phyloP scores from a whole-genome alignment of 2,113 vertebrate genomes.

The Lipophrys pholis region DNA sequence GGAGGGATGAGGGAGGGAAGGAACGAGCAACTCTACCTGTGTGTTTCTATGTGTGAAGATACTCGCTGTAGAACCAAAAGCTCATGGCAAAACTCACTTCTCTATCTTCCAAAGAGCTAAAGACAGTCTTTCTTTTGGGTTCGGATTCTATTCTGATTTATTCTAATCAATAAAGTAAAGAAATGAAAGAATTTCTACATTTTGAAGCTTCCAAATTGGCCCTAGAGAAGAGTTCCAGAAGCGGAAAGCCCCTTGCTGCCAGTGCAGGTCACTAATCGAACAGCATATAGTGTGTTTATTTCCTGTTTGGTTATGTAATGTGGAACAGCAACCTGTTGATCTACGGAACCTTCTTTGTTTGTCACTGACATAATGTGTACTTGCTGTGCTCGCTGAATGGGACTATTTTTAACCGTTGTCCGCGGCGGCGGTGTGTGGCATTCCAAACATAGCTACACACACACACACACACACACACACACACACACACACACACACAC shows the following conservation, averaged over 20 bases:
- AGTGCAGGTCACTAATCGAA: too few species aligned
- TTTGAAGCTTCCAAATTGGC: background rate
- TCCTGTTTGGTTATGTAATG: slow-evolving; percentile 64
- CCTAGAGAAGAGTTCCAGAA: too few species aligned
- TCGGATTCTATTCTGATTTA: too few species aligned
- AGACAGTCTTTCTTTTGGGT: too few species aligned
- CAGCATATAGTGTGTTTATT: slow-evolving; percentile 40
- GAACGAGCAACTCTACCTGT: too few species aligned
- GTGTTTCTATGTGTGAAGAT: too few species aligned
- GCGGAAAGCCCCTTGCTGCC: background rate
- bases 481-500: too few species aligned
- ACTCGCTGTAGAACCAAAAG: too few species aligned
- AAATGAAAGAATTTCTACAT: background rate
- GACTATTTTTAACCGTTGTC: slow-evolving; percentile 62
- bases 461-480: too few species aligned
- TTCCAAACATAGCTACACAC: slow-evolving; percentile 36
- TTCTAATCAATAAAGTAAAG: too few species aligned
- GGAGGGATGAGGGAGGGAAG: slow-evolving; percentile 29
- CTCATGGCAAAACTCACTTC: too few species aligned
- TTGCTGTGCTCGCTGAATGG: slow-evolving; percentile 53
- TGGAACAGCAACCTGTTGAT: slow-evolving; percentile 43
- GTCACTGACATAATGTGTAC: slow-evolving; percentile 48
- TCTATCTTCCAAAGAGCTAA: too few species aligned
- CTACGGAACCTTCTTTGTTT: slow-evolving; percentile 67
- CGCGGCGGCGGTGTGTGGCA: slow-evolving; percentile 26